Conservation (phyloP, 2,797 vertebrate genomes). For the Sebastes kiyomatsui region DNA sequence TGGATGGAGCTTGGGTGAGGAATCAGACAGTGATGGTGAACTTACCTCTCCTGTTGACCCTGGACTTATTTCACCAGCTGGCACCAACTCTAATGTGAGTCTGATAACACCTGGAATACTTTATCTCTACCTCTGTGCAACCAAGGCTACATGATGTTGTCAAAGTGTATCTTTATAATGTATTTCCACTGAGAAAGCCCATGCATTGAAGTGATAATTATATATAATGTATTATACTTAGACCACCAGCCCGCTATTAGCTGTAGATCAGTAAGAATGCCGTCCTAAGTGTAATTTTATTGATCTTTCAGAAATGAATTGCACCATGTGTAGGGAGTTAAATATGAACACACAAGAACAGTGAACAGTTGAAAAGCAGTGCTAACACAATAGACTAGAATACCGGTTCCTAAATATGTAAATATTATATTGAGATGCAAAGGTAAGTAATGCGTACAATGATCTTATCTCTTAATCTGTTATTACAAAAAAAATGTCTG, state of each 20-base stretch:
- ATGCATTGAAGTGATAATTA: background rate
- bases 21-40: constrained; percentile 81
- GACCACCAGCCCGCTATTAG: background rate
- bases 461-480: background rate
- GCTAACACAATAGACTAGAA: background rate
- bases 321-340: background rate
- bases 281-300: background rate
- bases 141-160: background rate
- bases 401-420: background rate
- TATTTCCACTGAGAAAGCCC: background rate
- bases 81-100: constrained; percentile 81
- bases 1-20: constrained; percentile 80
- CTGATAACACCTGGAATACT: background rate
- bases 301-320: background rate
- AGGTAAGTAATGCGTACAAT: background rate
- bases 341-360: background rate
- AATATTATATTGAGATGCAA: background rate
- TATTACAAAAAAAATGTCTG: too few relatives aligned
- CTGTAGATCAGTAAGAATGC: background rate
- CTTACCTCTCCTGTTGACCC: constrained; percentile 70
- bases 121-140: background rate
- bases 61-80: constrained; percentile 72
- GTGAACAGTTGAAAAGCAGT: background rate
- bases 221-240: background rate
- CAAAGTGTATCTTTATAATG: background rate